Evolutionary conservation across 2,888 invertebrate species (phyloP), one percentile per base, ranked within the genome.

Genomic region (Baronia brevicornis): DNA sequence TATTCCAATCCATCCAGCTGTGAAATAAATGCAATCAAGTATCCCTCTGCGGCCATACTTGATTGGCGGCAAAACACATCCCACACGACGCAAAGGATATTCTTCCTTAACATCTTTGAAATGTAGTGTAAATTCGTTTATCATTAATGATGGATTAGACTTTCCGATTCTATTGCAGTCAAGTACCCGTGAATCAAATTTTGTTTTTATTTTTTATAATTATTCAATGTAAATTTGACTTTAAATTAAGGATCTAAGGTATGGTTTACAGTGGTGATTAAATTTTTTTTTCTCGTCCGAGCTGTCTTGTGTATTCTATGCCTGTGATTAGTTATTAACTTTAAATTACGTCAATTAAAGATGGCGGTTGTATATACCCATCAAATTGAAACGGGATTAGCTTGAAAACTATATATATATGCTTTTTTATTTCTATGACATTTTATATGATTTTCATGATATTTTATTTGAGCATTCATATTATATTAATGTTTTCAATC

Each of bases 301-400:
- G 14, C 8, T 14, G 15, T 8, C 13, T 19, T 13, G 17, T 7
- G 14, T 27, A 37, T 12, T n/a, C n/a, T n/a, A n/a, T n/a, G n/a
- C n/a, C n/a, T n/a, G n/a, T 30, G 26, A 42, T 37, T 29, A 37
- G 29, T 39, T 44, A 42, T 45, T 50, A 53, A 53, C 50, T 48
- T 42, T 33, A 37, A 37, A 39, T 45, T 41, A 34, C 41, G 28
- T 25, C 47, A 54, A 57, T 60, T 45, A 54, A 55, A 54, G n/a
- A 56, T 60, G 60, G 59, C 50, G 34, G 12, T 28, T 27, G 19
- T 36, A 15, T 24, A 28, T 31, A 29, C 11, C 5, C 10, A 20
- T 18, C 5, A 7, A 12, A 28, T 19, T 24, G 20, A 21, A 27
- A 7, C 9, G 14, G 7, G 27, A 26, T 21, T 13, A 7, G 10